Evolutionary conservation across 2,888 invertebrate species (phyloP), one percentile per base, ranked within the genome.

Genomic region (Oscheius sp.): DNA sequence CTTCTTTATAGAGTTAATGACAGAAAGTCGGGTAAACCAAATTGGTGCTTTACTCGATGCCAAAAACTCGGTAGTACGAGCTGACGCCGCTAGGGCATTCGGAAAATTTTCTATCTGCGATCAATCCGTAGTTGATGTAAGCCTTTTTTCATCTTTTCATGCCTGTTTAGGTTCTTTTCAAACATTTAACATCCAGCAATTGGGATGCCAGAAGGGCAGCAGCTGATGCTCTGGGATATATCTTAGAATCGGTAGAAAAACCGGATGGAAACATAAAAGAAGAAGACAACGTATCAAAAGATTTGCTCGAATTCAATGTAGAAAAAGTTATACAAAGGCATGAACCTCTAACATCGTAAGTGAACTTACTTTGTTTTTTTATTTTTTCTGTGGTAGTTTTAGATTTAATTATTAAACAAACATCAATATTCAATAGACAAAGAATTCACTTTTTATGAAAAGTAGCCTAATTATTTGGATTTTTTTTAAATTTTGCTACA

Each of bases 201-300:
- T 84, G 84, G 84, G 83, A 84, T 20, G 72, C 81, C 0, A 61
- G 84, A 22, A 74, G 78, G 2, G 75, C 82, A 3, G 78, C 84
- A 5, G 80, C 82, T 14, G 74, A 78, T 30, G 80, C 84, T 5
- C 64, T 85, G 9, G 72, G 68, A 17, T 65, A 70, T 9, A 67
- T 80, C n/a, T 68, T 84, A 8, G 36, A 45, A 8, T 61, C 62
- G 32, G 44, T 56, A 5, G 59, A 64, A 2, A 26, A 17, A n/a
- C 6, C 33, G 26, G 32, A 41, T 2, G 24, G 9, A 5, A 6
- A 28, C 17, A 32, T 65, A 12, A 22, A 47, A 2, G 38, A 65
- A 8, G 54, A 45, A 2, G 49, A 63, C 0, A 30, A 45, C 1
- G 22, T 57, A n/a, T 62, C 59, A 1, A 62, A 73, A 20, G 32